A percentile compares a stretch with the other conserved stretches of the same genome.
Evolutionary conservation across 2,113 vertebrate species (phyloP).

Genomic region (Guaruba guarouba): DNA sequence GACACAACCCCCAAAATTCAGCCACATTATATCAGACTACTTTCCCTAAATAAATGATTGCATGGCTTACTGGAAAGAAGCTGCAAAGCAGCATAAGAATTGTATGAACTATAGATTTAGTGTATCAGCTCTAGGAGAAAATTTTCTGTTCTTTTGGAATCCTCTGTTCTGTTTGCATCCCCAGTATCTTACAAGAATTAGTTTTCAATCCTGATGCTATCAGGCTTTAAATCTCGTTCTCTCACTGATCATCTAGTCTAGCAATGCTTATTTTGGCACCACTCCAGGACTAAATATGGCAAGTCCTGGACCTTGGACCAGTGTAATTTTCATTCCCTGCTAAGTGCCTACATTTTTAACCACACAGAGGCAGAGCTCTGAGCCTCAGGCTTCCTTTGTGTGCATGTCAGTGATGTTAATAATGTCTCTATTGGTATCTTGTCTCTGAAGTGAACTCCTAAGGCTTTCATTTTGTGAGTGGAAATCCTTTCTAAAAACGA

Average conservation of each 20-base stretch:
- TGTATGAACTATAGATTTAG: not conserved
- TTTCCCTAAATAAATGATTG: not conserved
- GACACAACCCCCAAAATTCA: not conserved
- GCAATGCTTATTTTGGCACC: slow-evolving; percentile 62
- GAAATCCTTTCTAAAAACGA: slow-evolving; percentile 57
- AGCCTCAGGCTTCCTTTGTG: slow-evolving; percentile 67
- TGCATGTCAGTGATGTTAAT: slow-evolving; percentile 71
- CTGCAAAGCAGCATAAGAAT: not conserved
- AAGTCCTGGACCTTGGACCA: slow-evolving; percentile 47
- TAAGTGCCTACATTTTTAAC: slow-evolving; percentile 71
- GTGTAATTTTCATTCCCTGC: slow-evolving; percentile 70
- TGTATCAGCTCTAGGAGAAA: not conserved
- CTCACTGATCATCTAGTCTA: slow-evolving; percentile 12
- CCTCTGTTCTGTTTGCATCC: not conserved
- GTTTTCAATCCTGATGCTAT: slow-evolving; percentile 6
- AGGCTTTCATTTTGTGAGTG: slow-evolving; percentile 63
- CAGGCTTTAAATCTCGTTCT: not conserved
- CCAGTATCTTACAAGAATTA: not conserved
- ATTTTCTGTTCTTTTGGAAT: not conserved
- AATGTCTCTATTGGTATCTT: slow-evolving; percentile 70
- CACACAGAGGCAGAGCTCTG: slow-evolving; percentile 60
- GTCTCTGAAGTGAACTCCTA: slow-evolving; percentile 70
- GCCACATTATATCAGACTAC: not conserved
- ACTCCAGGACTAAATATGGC: slow-evolving; percentile 67
- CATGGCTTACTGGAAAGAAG: not conserved